Base-by-base conservation (phyloP, 2,888 invertebrate species). In the Glaucopsyche alexis region DNA sequence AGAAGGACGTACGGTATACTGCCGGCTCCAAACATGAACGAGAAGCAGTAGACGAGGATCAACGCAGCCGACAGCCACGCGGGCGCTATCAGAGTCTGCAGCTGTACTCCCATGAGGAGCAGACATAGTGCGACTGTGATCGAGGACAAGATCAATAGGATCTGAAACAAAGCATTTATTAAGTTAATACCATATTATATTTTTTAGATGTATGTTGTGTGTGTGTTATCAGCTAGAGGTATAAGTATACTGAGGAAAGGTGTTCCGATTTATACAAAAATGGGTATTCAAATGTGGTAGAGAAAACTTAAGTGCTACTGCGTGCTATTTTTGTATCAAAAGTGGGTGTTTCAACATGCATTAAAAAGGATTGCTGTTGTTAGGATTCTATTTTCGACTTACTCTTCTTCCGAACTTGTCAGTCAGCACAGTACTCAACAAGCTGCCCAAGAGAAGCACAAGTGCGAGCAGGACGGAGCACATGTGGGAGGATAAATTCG, bases 351-450 rank as follows among this genome's bases (percentile, higher is more conserved):
- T 3, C 29, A 29, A 29, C 4, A 29, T 29, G 29, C 3, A 3
- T 29, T 29, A 29, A 3, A 29, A 29, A 29, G 29, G 29, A 29
- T 29, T 42, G 0, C 3, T 42, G 7, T 6, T 6, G 8, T 42
- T 42, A 13, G 38, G 6, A 14, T 19, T 29, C 49, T 6, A 74
- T 29, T 29, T 29, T 29, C 4, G 29, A 29, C 85, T 83, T 76
- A 93, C 93, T 81, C 94, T 86, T 80, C 96, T 89, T 0, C 96
- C 96, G 71, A 94, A 93, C 67, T 87, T 91, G 78, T 96, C 96
- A 79, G 94, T 90, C 0, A 94, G 77, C 0, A 87, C 71, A 0
- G 92, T 87, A 0, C 94, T 88, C 0, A 90, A 74, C 38, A 86
- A 80, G 13, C 94, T 87, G 0, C 94, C 94, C 4, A 82, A 60